Evolutionary conservation across 2,113 vertebrate species (phyloP).

Genomic region (Siniperca chuatsi): DNA sequence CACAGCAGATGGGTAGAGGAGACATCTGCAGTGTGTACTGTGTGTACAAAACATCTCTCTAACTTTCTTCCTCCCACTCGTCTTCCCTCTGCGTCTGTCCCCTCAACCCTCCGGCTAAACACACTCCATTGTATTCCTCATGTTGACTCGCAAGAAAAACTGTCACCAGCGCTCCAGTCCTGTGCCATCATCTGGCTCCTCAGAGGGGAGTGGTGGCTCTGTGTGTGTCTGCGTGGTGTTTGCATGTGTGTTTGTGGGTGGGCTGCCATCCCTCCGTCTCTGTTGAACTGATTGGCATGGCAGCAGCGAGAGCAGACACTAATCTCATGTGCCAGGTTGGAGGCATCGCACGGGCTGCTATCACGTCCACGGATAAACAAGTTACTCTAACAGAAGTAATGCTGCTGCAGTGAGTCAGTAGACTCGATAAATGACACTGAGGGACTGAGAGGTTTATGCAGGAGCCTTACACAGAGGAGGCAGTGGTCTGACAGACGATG

Average conservation of each 20-base stretch:
- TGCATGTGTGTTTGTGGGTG: constrained; percentile 68
- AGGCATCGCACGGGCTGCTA: constrained; percentile 51
- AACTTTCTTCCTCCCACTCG: constrained; percentile 34
- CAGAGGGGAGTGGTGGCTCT: constrained; percentile 36
- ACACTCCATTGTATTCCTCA: constrained; percentile 62
- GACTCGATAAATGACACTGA: constrained; percentile 48
- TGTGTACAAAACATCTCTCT: constrained; percentile 47
- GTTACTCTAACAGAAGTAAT: constrained; percentile 48
- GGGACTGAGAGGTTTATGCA: constrained; percentile 11
- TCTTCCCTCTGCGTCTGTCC: constrained; percentile 38
- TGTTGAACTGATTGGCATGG: constrained; percentile 67
- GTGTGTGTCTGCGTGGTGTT: constrained; percentile 39
- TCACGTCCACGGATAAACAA: constrained; percentile 63
- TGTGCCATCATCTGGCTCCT: constrained; percentile 68
- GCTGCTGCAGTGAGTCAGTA: constrained; percentile 51
- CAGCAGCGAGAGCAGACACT: constrained; percentile 69
- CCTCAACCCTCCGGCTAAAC: constrained; percentile 66
- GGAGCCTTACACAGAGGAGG: constrained; percentile 9
- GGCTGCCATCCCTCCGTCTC: constrained; percentile 62
- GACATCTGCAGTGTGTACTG: constrained; percentile 62
- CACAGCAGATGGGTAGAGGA: constrained; percentile 55
- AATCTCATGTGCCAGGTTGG: constrained; percentile 72
- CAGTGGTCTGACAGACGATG: not conserved
- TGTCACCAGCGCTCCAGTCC: constrained; percentile 62
- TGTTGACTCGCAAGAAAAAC: constrained; percentile 65